Conservation (phyloP, 2,113 vertebrate genomes). For the Melanerpes formicivorus region DNA sequence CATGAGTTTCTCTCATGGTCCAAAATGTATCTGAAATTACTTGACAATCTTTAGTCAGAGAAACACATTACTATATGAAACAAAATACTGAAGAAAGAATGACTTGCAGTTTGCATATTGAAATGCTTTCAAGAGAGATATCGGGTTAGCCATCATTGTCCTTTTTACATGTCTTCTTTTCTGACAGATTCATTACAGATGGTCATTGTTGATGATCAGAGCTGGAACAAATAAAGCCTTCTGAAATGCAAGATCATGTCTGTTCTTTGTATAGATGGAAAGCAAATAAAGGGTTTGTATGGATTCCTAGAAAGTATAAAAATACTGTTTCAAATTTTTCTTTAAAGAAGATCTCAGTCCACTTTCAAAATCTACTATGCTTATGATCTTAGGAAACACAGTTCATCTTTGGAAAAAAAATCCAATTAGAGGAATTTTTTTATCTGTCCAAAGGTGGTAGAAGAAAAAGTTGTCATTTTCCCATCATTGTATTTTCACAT, state of each 20-base stretch:
- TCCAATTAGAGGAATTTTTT: neutral
- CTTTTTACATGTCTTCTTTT: neutral
- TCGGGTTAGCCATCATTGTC: neutral
- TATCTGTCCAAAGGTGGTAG: neutral
- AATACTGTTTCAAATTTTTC: neutral
- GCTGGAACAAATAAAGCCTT: neutral
- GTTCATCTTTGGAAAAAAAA: neutral
- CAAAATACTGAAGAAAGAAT: constrained; percentile 1
- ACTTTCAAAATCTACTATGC: neutral
- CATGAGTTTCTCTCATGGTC: neutral
- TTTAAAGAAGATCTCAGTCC: neutral
- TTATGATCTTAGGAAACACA: neutral
- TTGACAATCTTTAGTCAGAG: neutral
- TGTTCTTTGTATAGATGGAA: neutral
- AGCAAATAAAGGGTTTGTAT: neutral
- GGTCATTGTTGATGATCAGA: neutral
- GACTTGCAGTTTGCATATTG: neutral
- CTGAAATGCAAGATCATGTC: neutral
- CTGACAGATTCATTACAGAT: neutral
- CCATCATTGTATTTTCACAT: neutral
- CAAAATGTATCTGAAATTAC: neutral
- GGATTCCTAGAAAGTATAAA: neutral
- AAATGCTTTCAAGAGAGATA: neutral
- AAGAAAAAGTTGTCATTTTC: neutral
- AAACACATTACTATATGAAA: constrained; percentile 20